These are phyloP conservation scores for Struthio camelus DNA, from an alignment of 2,113 vertebrate genomes.

Conservation along the genomic window DNA sequence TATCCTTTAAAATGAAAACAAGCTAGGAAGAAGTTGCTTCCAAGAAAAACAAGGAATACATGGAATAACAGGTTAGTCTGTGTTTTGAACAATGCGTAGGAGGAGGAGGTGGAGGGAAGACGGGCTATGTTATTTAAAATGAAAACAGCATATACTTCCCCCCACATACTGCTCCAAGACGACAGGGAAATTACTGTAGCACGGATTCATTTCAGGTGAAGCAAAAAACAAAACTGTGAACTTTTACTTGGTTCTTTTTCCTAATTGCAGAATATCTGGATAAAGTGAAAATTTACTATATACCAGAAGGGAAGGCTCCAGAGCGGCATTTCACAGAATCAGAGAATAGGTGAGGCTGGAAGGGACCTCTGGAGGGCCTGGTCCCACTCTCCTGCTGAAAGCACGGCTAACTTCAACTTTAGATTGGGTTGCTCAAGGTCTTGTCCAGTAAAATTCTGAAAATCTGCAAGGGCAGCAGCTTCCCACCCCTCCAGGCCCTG, in stretches of 20 bases:
- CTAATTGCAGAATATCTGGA: background rate
- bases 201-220: background rate
- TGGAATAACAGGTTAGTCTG: slow-evolving; percentile 56
- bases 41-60: slow-evolving; percentile 65
- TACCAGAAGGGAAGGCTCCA: background rate
- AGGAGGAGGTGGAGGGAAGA: slow-evolving; percentile 55
- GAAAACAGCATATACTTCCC: slow-evolving; percentile 17
- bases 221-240: background rate
- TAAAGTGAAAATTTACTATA: background rate
- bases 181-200: background rate
- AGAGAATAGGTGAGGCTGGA: background rate
- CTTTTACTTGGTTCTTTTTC: background rate
- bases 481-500: background rate
- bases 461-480: background rate
- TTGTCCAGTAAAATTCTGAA: background rate
- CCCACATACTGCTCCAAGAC: background rate
- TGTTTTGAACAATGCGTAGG: slow-evolving; percentile 48
- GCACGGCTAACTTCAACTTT: background rate
- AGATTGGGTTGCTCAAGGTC: background rate
- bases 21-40: slow-evolving; percentile 40
- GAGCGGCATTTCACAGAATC: background rate
- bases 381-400: background rate
- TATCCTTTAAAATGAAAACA: slow-evolving; percentile 45
- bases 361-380: background rate
- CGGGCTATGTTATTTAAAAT: background rate